A percentile compares a stretch with the other conserved stretches of the same genome.
phyloP scores from a whole-genome alignment of 2,888 invertebrate genomes.

The Operophtera brumata region DNA sequence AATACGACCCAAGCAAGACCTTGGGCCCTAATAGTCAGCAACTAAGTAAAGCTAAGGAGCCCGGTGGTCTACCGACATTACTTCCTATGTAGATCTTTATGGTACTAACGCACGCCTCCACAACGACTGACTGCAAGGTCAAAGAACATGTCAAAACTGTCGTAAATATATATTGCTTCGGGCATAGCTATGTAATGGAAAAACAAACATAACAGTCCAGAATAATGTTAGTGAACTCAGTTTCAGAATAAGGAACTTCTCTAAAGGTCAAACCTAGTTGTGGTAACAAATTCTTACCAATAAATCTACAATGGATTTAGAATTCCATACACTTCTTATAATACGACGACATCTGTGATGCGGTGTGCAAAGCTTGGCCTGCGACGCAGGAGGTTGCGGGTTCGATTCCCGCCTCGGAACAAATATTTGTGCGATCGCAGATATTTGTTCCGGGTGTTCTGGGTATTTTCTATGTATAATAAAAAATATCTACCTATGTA shows the following conservation, averaged over 20 bases:
- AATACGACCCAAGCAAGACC: conserved; percentile 18
- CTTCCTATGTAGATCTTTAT: conserved; percentile 35
- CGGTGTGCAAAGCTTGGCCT: too few relatives aligned
- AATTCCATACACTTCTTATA: too few relatives aligned
- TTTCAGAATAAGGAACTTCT: neutral
- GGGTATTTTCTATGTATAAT: too few relatives aligned
- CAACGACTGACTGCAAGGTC: conserved; percentile 27
- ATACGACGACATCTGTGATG: too few relatives aligned
- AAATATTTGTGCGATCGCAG: too few relatives aligned
- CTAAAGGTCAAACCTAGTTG: neutral
- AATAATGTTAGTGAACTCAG: neutral
- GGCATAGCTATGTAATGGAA: conserved; percentile 24
- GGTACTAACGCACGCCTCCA: conserved; percentile 24
- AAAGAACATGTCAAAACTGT: conserved; percentile 28
- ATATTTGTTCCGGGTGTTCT: too few relatives aligned
- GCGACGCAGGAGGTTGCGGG: too few relatives aligned
- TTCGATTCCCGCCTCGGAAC: too few relatives aligned
- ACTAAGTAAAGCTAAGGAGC: conserved; percentile 33
- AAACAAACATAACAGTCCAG: conserved; percentile 1
- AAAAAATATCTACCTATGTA: too few relatives aligned
- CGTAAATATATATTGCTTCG: conserved; percentile 27
- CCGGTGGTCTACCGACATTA: conserved; percentile 50
- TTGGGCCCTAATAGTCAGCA: conserved; percentile 17
- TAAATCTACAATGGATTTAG: too few relatives aligned
- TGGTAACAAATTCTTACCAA: too few relatives aligned